phyloP scores from a whole-genome alignment of 2,797 vertebrate genomes.

The Lithobates sylvaticus region DNA sequence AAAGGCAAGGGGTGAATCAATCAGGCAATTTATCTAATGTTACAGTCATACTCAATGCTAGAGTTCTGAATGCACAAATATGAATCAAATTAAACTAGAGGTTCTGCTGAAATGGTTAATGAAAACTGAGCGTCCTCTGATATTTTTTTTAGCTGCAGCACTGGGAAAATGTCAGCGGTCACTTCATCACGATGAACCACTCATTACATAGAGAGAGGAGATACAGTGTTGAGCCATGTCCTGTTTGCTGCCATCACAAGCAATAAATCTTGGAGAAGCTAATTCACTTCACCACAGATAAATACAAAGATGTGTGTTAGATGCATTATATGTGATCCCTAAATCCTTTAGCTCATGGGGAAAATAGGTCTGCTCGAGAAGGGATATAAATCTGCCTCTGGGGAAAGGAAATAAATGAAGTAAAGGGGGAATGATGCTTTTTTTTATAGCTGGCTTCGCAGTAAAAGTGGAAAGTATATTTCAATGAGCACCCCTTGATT shows the following conservation, averaged over 20 bases:
- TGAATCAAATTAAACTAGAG: background rate
- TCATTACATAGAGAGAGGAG: constrained; percentile 59
- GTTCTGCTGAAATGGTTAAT: background rate
- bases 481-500: background rate
- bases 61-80: background rate
- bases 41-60: no score
- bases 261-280: constrained; percentile 56
- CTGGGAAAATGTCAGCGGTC: constrained; percentile 38
- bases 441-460: constrained; percentile 16
- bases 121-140: background rate
- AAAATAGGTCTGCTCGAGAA: constrained; percentile 49
- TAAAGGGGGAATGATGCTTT: background rate
- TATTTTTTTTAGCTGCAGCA: constrained; percentile 1
- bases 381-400: constrained; percentile 52
- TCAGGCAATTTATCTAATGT: no score
- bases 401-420: constrained; percentile 29
- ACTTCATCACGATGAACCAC: constrained; percentile 69
- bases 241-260: constrained; percentile 49
- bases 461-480: constrained; percentile 15
- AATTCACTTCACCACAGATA: constrained; percentile 56
- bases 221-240: constrained; percentile 53
- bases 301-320: constrained; percentile 55
- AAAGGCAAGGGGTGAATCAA: no score
- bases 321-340: constrained; percentile 49
- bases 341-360: constrained; percentile 58